phyloP scores from a whole-genome alignment of 2,797 vertebrate genomes.

The Lemur catta region DNA sequence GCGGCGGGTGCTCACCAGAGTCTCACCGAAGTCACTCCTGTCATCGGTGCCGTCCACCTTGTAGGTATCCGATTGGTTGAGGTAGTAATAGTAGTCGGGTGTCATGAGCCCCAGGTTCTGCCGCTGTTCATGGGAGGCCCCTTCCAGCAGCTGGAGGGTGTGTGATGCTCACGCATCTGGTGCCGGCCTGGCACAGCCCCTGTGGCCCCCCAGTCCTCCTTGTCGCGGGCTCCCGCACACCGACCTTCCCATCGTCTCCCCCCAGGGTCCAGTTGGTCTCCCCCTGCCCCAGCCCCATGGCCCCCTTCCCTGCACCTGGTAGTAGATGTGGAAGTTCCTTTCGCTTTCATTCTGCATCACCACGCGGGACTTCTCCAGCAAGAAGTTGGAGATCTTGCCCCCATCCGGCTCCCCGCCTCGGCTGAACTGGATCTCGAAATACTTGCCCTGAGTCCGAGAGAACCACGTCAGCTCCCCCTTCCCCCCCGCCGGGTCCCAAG shows the following conservation, averaged over 20 bases:
- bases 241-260: neutral
- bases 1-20: conserved; percentile 83
- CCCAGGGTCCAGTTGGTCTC: fast-evolving
- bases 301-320: conserved; percentile 88
- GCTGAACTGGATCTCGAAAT: conserved; percentile 99
- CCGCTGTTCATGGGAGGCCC: conserved; percentile 89
- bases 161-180: conserved; percentile 72
- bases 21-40: conserved; percentile 92
- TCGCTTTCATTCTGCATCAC: conserved; percentile 96
- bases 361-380: conserved; percentile 97
- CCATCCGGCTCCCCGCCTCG: conserved; percentile 96
- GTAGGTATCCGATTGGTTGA: conserved; percentile 96
- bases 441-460: conserved; percentile 90
- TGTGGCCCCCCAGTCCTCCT: fast-evolving
- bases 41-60: conserved; percentile 96
- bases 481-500: too few species aligned
- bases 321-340: conserved; percentile 98
- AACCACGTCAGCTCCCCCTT: neutral
- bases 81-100: conserved; percentile 95
- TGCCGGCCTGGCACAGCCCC: conserved; percentile 61
- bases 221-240: neutral
- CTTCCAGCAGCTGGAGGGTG: conserved; percentile 90
- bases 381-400: conserved; percentile 97
- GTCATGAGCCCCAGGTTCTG: conserved; percentile 94
- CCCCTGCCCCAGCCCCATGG: fast-evolving